Evolutionary conservation across 2,113 vertebrate species (phyloP).

Genomic region (Nematolebias whitei): DNA sequence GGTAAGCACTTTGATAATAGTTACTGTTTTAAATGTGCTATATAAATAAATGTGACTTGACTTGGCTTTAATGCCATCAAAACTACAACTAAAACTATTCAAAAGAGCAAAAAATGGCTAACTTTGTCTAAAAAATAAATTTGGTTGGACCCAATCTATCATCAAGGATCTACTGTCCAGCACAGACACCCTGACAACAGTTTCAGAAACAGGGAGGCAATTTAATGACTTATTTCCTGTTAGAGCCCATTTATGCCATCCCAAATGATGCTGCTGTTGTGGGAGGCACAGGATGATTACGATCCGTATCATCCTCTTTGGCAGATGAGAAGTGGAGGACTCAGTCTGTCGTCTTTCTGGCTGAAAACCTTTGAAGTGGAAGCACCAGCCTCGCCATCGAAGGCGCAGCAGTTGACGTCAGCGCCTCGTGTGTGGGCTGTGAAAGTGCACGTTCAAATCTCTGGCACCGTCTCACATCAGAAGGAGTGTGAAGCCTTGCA

Average conservation of each 20-base stretch:
- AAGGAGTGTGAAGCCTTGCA: conserved; percentile 12
- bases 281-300: conserved; percentile 37
- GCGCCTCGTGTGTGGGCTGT: conserved; percentile 45
- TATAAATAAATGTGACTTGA: too few relatives aligned
- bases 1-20: too few relatives aligned
- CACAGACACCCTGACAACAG: conserved; percentile 25
- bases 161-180: neutral
- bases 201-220: conserved; percentile 39
- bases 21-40: too few relatives aligned
- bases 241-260: conserved; percentile 17
- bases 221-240: conserved; percentile 65
- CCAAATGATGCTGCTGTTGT: conserved; percentile 17
- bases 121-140: neutral
- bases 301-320: conserved; percentile 42
- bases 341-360: conserved; percentile 32
- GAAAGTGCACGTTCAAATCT: conserved; percentile 35
- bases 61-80: too few relatives aligned
- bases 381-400: conserved; percentile 8
- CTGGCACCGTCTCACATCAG: conserved; percentile 26
- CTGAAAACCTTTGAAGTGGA: conserved; percentile 22
- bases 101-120: too few relatives aligned
- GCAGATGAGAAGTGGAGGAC: conserved; percentile 49
- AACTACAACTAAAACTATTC: neutral
- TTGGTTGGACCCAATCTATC: conserved; percentile 7
- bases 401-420: conserved; percentile 54